phyloP scores from a whole-genome alignment of 2,797 vertebrate genomes.

The Chaetophractus vellerosus region DNA sequence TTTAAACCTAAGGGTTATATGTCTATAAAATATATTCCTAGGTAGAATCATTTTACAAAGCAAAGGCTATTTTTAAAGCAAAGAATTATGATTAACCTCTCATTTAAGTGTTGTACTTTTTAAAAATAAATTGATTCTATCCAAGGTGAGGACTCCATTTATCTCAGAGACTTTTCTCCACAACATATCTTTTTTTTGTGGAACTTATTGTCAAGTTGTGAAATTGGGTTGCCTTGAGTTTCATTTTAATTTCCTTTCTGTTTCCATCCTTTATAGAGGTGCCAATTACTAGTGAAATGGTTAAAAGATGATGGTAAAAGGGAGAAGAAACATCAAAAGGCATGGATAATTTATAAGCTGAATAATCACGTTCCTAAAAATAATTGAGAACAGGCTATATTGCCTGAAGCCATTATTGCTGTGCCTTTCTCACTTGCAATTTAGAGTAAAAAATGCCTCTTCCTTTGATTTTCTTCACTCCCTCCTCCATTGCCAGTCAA shows the following conservation, averaged over 20 bases:
- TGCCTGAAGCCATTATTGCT: not conserved
- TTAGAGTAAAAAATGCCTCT: not conserved
- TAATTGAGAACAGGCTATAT: not conserved
- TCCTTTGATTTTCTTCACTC: slow-evolving; percentile 42
- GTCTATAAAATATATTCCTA: slow-evolving; percentile 37
- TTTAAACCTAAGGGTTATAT: slow-evolving; percentile 49
- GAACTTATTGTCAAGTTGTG: not conserved
- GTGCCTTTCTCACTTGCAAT: not conserved
- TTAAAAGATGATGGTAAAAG: slow-evolving; percentile 30
- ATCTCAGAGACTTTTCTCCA: slow-evolving; percentile 26
- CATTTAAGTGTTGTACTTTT: not conserved
- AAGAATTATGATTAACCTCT: not conserved
- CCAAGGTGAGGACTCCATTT: not conserved
- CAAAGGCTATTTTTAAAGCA: slow-evolving; percentile 4
- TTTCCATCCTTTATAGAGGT: not conserved
- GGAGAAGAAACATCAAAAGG: not conserved
- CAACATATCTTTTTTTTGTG: not conserved
- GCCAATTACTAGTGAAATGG: not conserved
- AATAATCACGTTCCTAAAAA: slow-evolving; percentile 24
- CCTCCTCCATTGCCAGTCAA: not conserved
- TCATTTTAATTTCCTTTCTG: not conserved
- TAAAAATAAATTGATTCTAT: not conserved
- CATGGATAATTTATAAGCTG: not conserved
- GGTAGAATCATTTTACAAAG: slow-evolving; percentile 36
- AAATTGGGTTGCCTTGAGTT: not conserved